Base-by-base conservation (phyloP, 2,888 invertebrate species). In the Dryococelus australis region DNA sequence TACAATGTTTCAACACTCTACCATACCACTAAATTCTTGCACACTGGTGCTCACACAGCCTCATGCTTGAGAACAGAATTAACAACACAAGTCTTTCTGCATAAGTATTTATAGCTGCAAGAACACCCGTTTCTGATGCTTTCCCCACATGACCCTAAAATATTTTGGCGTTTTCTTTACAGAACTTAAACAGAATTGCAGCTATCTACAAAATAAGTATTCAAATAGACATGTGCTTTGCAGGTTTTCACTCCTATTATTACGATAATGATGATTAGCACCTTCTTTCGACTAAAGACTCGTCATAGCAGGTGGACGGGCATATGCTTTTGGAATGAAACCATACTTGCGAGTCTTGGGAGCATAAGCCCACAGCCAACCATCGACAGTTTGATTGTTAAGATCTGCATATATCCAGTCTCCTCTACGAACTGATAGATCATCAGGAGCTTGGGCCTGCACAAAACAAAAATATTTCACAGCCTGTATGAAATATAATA, bases 361-460 rank as follows among this genome's bases (percentile, higher is more conserved):
- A 16, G 98, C 98, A 93, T 98, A 98, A 0, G 98, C 97, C 98
- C 97, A 98, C 89, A 98, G 93, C 98, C 97, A 98, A 78, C 98
- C 98, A 92, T 98, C 98, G 78, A 97, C 98, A 0, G 98, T 98
- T 93, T 98, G 98, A 93, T 98, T 97, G 90, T 96, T 96, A 86
- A 98, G 94, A 93, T 98, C 98, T 0, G 98, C 98, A 93, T 98
- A 98, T 90, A 99, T 97, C 97, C 98, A 98, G 91, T 99, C 98
- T 13, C 98, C 98, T 87, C 98, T 94, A 90, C 97, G 95, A 88
- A 98, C 98, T 9, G 97, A 97, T 88, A 99, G 93, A 93, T 98
- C 98, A 92, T 98, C 98, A 0, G 98, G 97, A 83, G 98, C 98
- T 94, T 98, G 98, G 84, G 98, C 97, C 95, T 96, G 91, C 0